Evolutionary conservation across 2,797 vertebrate genomes (phyloP), one percentile per base, ranked within the genome.

Genomic region (Oophaga sylvatica): DNA sequence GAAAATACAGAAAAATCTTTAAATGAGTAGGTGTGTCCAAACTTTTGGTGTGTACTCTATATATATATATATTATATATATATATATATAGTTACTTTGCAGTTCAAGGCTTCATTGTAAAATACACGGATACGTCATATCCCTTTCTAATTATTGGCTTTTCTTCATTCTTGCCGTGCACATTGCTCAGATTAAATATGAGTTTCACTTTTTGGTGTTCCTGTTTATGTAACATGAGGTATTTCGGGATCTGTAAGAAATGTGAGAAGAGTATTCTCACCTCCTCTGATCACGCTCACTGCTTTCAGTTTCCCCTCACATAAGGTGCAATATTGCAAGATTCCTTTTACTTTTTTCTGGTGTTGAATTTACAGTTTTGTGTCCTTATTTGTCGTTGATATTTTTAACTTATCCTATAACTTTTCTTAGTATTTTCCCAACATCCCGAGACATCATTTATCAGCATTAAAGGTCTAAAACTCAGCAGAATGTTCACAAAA

Each of bases 241-340:
- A 89, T 83, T 86, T 86, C 56, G 8, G 71, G 65, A 83, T 63
- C 45, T 86, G 84, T 83, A 79, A 83, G 29, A 79, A 20, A 63
- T 13, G 48, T 83, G 60, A 68, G 48, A 77, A 41, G 53, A 65
- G 29, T 57, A 31, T 89, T 86, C 80, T 86, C 88, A 83, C 88
- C 88, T 89, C 63, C 31, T 76, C 48, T 80, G 76, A 22, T 29
- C 35, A n/a, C 20, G 29, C 59, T 82, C 70, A 15, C 63, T 65
- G 68, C 81, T 89, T 71, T 85, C 83, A 81, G 45, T 59, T 83
- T 89, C 84, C 35, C 88, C 48, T 83, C 75, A 65, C 84, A 89
- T 83, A 83, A 89, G 88, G 88, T 89, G 88, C 31, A 53, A 89
- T 80, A 80, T 83, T 67, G 45, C 80, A 80, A 56, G 77, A 85